A percentile compares a stretch with the other conserved stretches of the same genome.
Evolutionary conservation across 1,140 invertebrate genomes (phyloP).

Genomic region (Heliconius hewitsoni): DNA sequence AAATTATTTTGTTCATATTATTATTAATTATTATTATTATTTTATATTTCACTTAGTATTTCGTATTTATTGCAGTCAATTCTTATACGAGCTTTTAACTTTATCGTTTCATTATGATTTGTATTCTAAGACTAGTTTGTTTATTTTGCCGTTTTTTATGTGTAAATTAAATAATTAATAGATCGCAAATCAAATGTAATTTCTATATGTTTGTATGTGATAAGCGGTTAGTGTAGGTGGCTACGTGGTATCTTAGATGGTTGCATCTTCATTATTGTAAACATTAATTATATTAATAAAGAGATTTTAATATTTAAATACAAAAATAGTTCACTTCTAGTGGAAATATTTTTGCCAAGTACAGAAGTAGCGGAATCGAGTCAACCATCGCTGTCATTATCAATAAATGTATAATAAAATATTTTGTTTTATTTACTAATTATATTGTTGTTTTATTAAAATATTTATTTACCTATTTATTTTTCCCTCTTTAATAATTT

Average conservation of each 20-base stretch:
- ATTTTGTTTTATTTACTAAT: conserved; percentile 49
- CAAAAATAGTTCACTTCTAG: conserved; percentile 76
- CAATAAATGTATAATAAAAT: conserved; percentile 80
- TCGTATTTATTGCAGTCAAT: conserved; percentile 78
- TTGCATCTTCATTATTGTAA: conserved; percentile 69
- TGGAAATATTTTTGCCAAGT: conserved; percentile 80
- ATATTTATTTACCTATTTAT: not conserved
- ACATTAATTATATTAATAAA: conserved; percentile 59
- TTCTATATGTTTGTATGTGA: conserved; percentile 64
- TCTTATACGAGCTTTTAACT: conserved; percentile 65
- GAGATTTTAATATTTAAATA: conserved; percentile 79
- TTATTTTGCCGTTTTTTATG: conserved; percentile 63
- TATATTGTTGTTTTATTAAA: conserved; percentile 28
- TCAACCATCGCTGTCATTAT: conserved; percentile 80
- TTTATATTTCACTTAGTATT: conserved; percentile 58
- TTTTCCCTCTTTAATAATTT: not conserved
- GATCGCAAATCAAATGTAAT: conserved; percentile 71
- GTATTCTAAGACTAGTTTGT: conserved; percentile 42
- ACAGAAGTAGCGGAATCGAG: conserved; percentile 78
- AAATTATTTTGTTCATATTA: conserved; percentile 75
- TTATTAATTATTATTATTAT: conserved; percentile 52
- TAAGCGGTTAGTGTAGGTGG: conserved; percentile 59
- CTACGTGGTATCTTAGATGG: conserved; percentile 73
- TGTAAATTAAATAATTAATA: conserved; percentile 54
- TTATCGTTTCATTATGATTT: conserved; percentile 43